Evolutionary conservation across 2,113 vertebrate species (phyloP).

Genomic region (Hippolais icterina): DNA sequence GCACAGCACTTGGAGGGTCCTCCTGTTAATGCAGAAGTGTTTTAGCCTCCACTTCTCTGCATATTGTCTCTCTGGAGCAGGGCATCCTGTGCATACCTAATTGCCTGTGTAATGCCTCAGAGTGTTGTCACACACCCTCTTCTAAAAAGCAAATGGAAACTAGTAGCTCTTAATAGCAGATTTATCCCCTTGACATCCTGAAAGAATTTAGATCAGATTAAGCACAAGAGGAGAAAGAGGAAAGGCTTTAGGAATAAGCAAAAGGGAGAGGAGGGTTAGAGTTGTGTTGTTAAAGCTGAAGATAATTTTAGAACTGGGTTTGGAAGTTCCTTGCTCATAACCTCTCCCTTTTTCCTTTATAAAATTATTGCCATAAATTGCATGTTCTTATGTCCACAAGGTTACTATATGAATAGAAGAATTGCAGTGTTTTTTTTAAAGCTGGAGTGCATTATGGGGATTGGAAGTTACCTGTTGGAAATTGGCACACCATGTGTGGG

Average conservation of each 20-base stretch:
- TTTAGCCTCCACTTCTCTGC: background rate
- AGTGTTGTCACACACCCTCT: background rate
- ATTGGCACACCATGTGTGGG: accelerated
- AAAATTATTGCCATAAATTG: background rate
- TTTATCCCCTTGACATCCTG: constrained; percentile 7
- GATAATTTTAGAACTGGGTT: background rate
- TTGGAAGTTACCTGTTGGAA: background rate
- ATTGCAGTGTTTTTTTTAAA: background rate
- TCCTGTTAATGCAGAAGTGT: background rate
- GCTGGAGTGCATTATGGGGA: background rate
- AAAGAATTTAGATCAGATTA: background rate
- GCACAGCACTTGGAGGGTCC: background rate
- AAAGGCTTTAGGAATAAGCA: background rate
- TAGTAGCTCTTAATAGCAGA: background rate
- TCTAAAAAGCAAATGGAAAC: background rate
- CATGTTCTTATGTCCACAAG: background rate
- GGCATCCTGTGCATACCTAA: background rate
- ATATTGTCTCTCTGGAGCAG: background rate
- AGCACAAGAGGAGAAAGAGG: background rate
- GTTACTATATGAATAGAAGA: background rate
- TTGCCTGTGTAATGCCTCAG: background rate
- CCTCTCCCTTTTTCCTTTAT: background rate
- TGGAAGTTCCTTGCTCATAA: background rate
- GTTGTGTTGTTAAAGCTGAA: background rate
- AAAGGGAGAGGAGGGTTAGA: background rate